Base-by-base conservation (phyloP, 2,797 vertebrate genomes). In the Decapterus maruadsi region DNA sequence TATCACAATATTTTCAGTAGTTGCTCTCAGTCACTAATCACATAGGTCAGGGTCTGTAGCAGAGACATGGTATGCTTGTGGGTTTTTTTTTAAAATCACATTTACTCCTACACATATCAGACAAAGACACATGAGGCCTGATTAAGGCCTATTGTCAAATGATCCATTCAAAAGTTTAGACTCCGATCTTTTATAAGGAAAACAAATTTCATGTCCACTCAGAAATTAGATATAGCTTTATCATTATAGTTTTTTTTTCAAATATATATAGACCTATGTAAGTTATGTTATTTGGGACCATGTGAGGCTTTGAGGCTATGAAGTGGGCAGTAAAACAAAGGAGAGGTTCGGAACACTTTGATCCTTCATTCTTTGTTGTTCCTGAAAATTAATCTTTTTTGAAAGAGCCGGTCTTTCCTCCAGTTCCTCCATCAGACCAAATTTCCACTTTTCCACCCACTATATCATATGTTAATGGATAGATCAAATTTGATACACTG, bases 61-160 rank as follows among this genome's bases (percentile, higher is more conserved):
- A 17, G 36, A 19, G 10, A 55, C 42, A 38, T 14, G 22, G 7
- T 51, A 7, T 34, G 31, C 4, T 34, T 2, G 19, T 26, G 13
- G 4, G 42, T 68, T 75, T 72, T 19, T 38, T 61, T n/a, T n/a
- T n/a, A n/a, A n/a, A 43, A 60, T 63, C 22, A 50, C 16, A 40
- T 16, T 74, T 20, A 66, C 26, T 53, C 65, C 31, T 34, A 34
- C 26, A 26, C 26, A 26, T 26, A 3, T 26, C 26, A 34, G 31
- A 5, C 31, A 4, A 34, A 34, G 31, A 34, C 31, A 34, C 31
- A 34, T 5, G 31, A 7, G 31, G 26, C 26, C 3, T 26, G 26
- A 26, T 26, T 26, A 3, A 26, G 26, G 26, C 26, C 26, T 26
- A 26, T 26, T 26, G 26, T 26, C 26, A 26, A 26, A 26, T 26